Conservation (phyloP, 2,888 invertebrate genomes). For the Mongoloraphidia duomilia region DNA sequence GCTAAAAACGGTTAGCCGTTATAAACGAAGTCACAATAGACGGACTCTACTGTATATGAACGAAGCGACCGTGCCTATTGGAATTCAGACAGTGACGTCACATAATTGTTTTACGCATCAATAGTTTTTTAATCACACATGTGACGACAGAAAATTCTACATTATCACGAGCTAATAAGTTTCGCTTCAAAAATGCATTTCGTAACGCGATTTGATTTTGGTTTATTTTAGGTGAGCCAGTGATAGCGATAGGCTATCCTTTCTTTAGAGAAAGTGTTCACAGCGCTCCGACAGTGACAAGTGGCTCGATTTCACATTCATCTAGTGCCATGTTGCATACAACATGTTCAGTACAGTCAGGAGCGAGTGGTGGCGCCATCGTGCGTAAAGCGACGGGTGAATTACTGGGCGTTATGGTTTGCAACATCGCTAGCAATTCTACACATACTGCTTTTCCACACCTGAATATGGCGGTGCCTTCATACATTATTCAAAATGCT, state of each 20-base stretch:
- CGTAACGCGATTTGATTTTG: background rate
- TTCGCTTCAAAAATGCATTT: no score
- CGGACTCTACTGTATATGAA: no score
- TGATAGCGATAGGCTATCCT: conserved; percentile 43
- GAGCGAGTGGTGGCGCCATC: conserved; percentile 48
- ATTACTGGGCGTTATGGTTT: conserved; percentile 42
- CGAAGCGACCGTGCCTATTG: no score
- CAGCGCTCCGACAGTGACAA: conserved; percentile 36
- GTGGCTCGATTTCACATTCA: conserved; percentile 39
- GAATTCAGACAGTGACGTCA: no score
- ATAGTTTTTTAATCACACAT: no score
- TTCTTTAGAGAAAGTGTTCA: conserved; percentile 35
- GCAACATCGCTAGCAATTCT: conserved; percentile 29
- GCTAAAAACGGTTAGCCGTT: no score
- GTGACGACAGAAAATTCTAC: no score
- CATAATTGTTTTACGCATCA: no score
- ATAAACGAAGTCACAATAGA: no score
- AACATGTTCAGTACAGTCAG: conserved; percentile 46
- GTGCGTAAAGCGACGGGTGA: conserved; percentile 30
- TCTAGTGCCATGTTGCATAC: conserved; percentile 43
- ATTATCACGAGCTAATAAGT: no score
- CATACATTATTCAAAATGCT: background rate
- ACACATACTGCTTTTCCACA: conserved; percentile 1
- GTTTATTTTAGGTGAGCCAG: conserved; percentile 35
- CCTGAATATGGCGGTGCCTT: conserved; percentile 5